phyloP scores from a whole-genome alignment of 2,113 vertebrate species.

The Coracopsis vasa region DNA sequence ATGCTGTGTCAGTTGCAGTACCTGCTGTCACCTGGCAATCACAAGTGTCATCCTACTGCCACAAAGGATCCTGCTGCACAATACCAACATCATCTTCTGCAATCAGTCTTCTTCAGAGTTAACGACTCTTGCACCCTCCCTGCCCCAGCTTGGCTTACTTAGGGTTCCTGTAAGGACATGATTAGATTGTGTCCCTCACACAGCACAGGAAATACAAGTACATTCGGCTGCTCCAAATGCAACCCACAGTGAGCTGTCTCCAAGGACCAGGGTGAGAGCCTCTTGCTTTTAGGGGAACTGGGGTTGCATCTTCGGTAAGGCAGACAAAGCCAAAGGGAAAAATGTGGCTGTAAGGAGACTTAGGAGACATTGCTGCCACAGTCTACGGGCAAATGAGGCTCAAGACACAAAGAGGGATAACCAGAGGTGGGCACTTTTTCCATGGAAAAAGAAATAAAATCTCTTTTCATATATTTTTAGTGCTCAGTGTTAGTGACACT shows the following conservation, averaged over 20 bases:
- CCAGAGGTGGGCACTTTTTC: not conserved
- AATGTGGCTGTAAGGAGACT: not conserved
- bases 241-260: not conserved
- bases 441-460: not conserved
- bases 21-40: not conserved
- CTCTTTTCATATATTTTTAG: not conserved
- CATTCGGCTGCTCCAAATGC: not conserved
- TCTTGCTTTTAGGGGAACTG: not conserved
- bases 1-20: not conserved
- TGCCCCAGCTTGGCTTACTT: not conserved
- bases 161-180: not conserved
- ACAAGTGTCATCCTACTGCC: not conserved
- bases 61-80: not conserved
- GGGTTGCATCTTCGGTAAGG: not conserved
- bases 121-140: not conserved
- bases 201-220: not conserved
- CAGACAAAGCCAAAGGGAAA: not conserved
- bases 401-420: not conserved
- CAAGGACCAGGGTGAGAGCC: not conserved
- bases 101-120: not conserved
- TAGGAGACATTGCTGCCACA: not conserved
- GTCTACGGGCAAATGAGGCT: not conserved
- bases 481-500: not conserved
- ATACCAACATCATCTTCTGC: not conserved
- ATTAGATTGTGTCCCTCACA: not conserved